Percentiles rank a stretch among this genome's conserved stretches.
These are phyloP conservation scores for Sminthurides bifidus DNA, from an alignment of 1,140 invertebrate genomes.

Conservation along the genomic window DNA sequence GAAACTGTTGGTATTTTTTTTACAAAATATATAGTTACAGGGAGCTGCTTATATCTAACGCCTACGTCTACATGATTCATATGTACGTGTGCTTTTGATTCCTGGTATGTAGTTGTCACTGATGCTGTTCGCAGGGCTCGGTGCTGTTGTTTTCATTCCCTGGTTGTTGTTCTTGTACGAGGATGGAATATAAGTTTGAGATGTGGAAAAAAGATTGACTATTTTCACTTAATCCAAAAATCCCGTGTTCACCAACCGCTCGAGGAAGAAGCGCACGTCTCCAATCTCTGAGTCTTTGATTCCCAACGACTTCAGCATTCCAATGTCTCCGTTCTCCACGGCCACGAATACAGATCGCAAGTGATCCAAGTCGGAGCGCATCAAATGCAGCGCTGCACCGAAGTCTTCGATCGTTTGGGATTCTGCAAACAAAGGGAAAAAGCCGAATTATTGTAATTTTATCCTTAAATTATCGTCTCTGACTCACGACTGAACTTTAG, in stretches of 20 bases:
- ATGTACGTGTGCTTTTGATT: no score
- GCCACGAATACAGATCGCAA: conserved; percentile 88
- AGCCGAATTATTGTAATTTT: background rate
- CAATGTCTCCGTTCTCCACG: conserved; percentile 87
- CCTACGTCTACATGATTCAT: no score
- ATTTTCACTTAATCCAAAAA: conserved; percentile 95
- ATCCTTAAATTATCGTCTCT: background rate
- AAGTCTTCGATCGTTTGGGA: conserved; percentile 93
- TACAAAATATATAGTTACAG: no score
- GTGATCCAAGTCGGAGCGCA: conserved; percentile 57
- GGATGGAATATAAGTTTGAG: no score
- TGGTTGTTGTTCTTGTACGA: no score
- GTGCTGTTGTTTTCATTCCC: no score
- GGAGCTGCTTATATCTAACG: no score
- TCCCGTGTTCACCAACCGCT: conserved; percentile 90
- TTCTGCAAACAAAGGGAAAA: conserved; percentile 49
- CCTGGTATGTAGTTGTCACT: no score
- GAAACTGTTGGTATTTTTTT: no score
- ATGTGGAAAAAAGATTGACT: no score
- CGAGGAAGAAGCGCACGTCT: conserved; percentile 94
- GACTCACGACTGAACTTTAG: background rate
- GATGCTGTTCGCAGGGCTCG: no score
- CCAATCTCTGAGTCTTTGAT: conserved; percentile 91
- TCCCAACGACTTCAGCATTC: conserved; percentile 82
- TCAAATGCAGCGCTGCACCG: conserved; percentile 69